Percentiles rank a stretch among this genome's conserved stretches.
phyloP scores from a whole-genome alignment of 2,888 invertebrate species.

The Tribolium freemani region DNA sequence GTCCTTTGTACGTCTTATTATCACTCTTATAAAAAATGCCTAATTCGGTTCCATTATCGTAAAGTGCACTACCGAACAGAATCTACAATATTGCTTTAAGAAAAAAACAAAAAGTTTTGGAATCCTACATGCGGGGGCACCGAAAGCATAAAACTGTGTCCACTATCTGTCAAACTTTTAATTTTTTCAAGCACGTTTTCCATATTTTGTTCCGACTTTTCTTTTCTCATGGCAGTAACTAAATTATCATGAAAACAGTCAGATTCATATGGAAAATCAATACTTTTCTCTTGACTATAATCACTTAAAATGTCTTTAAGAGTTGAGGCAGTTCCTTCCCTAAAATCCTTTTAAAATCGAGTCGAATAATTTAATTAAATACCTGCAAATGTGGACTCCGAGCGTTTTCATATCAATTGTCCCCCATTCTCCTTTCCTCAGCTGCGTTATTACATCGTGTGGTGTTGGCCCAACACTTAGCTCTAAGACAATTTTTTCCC shows the following conservation, averaged over 20 bases:
- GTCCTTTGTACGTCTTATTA: conserved; percentile 54
- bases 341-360: conserved; percentile 44
- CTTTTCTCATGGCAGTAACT: conserved; percentile 55
- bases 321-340: conserved; percentile 54
- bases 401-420: conserved; percentile 66
- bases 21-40: conserved; percentile 55
- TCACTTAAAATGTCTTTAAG: conserved; percentile 55
- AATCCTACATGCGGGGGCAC: conserved; percentile 65
- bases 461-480: conserved; percentile 71
- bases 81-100: conserved; percentile 44
- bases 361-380: not conserved
- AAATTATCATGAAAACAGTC: conserved; percentile 69
- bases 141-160: conserved; percentile 58
- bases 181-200: conserved; percentile 38
- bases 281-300: conserved; percentile 29
- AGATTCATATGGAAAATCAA: conserved; percentile 59
- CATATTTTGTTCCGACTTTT: conserved; percentile 41
- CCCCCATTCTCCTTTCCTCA: conserved; percentile 39
- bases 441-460: conserved; percentile 66
- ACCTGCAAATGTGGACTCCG: conserved; percentile 68
- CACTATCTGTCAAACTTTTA: conserved; percentile 25
- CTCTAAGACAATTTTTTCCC: conserved; percentile 66
- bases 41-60: conserved; percentile 51
- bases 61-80: conserved; percentile 49
- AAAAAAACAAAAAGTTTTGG: too few relatives aligned